phyloP scores from a whole-genome alignment of 2,113 vertebrate species.

The Istiophorus platypterus region DNA sequence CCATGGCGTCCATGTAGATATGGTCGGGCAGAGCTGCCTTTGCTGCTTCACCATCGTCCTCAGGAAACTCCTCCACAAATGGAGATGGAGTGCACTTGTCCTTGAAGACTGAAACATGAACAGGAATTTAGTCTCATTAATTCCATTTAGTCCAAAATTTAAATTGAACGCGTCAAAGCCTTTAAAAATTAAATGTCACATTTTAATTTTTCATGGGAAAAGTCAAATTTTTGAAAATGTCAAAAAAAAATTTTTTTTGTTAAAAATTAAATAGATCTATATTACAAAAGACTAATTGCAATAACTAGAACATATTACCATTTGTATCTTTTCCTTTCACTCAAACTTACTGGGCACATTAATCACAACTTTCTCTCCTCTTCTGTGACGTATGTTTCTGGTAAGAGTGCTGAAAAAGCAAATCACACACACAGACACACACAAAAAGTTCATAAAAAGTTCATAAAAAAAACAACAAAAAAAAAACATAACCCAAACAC shows the following conservation, averaged over 20 bases:
- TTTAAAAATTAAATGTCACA: too few relatives aligned
- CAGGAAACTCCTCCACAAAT: slow-evolving; percentile 92
- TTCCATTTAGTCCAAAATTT: background rate
- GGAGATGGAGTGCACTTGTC: slow-evolving; percentile 92
- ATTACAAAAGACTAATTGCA: background rate
- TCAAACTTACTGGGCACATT: slow-evolving; percentile 94
- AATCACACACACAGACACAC: background rate
- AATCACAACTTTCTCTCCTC: slow-evolving; percentile 97
- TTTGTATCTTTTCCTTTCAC: background rate
- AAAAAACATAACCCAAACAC: too few relatives aligned
- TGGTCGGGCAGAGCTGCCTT: slow-evolving; percentile 90
- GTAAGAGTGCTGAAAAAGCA: slow-evolving; percentile 90
- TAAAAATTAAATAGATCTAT: background rate
- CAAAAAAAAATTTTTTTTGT: background rate
- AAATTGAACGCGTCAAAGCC: background rate
- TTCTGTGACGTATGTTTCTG: slow-evolving; percentile 95
- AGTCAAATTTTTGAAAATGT: background rate
- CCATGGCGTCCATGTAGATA: slow-evolving; percentile 99
- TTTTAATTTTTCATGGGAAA: background rate
- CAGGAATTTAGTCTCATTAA: background rate
- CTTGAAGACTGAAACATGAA: slow-evolving; percentile 89
- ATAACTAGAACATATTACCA: background rate
- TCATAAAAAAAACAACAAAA: background rate
- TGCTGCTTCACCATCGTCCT: slow-evolving; percentile 90
- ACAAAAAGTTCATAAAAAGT: background rate